Conservation (phyloP, 1,140 invertebrate species). For the Ctenoplectra terminalis region DNA sequence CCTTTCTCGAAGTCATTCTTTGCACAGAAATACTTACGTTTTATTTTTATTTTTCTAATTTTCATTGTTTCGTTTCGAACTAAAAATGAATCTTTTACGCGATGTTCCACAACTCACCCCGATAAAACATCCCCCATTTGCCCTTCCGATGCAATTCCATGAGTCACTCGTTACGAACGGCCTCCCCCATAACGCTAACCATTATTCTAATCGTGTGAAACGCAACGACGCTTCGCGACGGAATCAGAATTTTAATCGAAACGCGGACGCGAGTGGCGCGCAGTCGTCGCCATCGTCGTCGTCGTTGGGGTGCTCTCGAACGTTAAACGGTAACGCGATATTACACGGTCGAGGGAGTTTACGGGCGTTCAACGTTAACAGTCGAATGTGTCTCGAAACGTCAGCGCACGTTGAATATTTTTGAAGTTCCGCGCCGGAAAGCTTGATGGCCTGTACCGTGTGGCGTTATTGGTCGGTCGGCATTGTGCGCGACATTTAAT, state of each 20-base stretch:
- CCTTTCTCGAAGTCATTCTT: no score
- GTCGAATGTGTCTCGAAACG: background rate
- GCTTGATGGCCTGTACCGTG: background rate
- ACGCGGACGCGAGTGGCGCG: background rate
- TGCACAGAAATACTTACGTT: no score
- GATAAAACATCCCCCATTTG: background rate
- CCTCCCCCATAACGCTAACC: background rate
- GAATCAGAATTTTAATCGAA: constrained; percentile 27
- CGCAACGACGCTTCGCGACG: background rate
- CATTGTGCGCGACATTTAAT: constrained; percentile 47
- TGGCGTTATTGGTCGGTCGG: constrained; percentile 16
- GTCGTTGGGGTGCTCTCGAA: background rate
- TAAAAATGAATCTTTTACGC: no score
- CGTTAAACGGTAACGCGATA: constrained; percentile 4
- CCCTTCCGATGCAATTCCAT: background rate
- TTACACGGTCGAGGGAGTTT: background rate
- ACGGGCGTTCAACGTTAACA: background rate
- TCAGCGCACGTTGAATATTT: constrained; percentile 5
- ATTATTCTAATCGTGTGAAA: constrained; percentile 28
- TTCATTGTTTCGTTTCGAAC: no score
- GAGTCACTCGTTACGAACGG: background rate
- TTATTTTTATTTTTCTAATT: no score
- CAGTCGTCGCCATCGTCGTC: background rate
- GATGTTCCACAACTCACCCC: background rate
- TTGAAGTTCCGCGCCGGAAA: background rate